A percentile compares a stretch with the other conserved stretches of the same genome.
phyloP scores from a whole-genome alignment of 2,113 vertebrate species.

The Syngnathus typhle region DNA sequence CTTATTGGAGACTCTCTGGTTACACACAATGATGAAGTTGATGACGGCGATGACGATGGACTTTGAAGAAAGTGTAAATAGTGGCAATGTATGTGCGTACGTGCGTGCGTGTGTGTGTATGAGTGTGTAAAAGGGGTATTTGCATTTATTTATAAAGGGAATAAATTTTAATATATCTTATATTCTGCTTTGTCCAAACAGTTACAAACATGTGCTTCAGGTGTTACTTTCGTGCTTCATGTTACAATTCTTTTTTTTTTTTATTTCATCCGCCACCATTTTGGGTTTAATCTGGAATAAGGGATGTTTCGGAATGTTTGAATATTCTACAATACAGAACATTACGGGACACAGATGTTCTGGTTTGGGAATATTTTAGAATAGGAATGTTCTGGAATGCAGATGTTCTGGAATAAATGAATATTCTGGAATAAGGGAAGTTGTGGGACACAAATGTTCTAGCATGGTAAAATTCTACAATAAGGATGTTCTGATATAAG shows the following conservation, averaged over 20 bases:
- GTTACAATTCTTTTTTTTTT: slow-evolving; percentile 49
- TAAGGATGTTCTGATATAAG: too few relatives aligned
- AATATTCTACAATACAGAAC: neutral
- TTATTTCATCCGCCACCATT: slow-evolving; percentile 25
- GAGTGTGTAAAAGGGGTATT: slow-evolving; percentile 44
- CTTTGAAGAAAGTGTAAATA: slow-evolving; percentile 71
- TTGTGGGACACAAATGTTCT: too few relatives aligned
- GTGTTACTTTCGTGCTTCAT: slow-evolving; percentile 37
- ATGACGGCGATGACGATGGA: slow-evolving; percentile 19
- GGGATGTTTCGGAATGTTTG: neutral
- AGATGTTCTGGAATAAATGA: neutral
- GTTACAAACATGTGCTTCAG: slow-evolving; percentile 60
- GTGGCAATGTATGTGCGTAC: slow-evolving; percentile 34
- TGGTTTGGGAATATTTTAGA: neutral
- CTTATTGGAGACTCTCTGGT: slow-evolving; percentile 22
- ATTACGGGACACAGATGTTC: neutral
- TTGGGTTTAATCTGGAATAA: neutral
- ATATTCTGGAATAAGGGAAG: neutral
- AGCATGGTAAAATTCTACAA: too few relatives aligned
- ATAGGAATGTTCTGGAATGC: neutral
- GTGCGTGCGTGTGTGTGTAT: neutral
- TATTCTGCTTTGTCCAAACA: slow-evolving; percentile 61
- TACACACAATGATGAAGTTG: slow-evolving; percentile 20
- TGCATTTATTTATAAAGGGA: slow-evolving; percentile 79
- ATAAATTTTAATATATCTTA: slow-evolving; percentile 78